Base-by-base conservation (phyloP, 1,140 invertebrate genomes). In the Cotesia chilonis region DNA sequence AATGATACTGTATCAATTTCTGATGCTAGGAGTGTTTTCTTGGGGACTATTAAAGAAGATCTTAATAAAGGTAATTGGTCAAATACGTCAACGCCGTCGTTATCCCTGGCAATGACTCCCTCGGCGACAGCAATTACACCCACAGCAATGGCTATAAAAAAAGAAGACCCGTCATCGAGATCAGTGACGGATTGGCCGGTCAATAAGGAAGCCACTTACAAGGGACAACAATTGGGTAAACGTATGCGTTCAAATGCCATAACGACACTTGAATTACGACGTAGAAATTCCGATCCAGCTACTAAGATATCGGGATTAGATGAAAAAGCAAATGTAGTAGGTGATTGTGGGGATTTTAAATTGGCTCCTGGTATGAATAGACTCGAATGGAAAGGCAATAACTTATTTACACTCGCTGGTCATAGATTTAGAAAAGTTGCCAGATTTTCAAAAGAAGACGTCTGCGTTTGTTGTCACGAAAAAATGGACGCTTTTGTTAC, bases 401-500 rank as follows among this genome's bases (percentile, higher is more conserved):
- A 87, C 67, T 81, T 90, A 37, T 92, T 93, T 74, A 90, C 89
- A 0, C 88, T 93, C 60, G 92, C 91, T 2, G 91, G 92, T 0
- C 92, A 94, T 79, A 89, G 89, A 69, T 93, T 94, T 84, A 88
- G 92, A 9, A 94, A 93, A 87, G 89, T 92, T 36, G 88, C 88
- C 0, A 88, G 92, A 55, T 92, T 94, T 74, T 88, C 90, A 1
- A 94, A 95, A 81, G 93, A 92, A 66, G 94, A 96, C 78, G 89
- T 90, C 14, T 95, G 94, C 77, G 88, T 90, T 12, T 92, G 90
- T 76, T 96, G 94, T 80, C 89, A 91, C 71, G 90, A 93, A 78
- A 89, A 91, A 57, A 92, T 96, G 89, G 92, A 94, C 83, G 91
- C 92, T 4, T 93, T 95, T 77, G 89, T 94, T 47, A 92, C 92